Percentiles rank a stretch among this genome's conserved stretches.
Conservation (phyloP, 92 coral and sea anemone genomes). For the Pocillopora meandrina region DNA sequence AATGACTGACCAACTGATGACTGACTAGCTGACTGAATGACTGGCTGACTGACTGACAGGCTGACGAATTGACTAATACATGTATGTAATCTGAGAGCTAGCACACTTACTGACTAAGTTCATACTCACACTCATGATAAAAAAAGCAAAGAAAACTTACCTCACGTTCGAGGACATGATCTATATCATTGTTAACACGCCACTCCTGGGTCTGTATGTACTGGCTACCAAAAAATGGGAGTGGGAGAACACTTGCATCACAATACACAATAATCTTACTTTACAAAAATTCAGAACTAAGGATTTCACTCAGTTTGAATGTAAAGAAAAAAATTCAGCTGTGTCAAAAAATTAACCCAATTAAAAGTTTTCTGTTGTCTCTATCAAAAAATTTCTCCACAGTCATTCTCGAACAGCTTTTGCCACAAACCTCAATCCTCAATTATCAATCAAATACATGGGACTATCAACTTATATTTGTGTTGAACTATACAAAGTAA, state of each 20-base stretch:
- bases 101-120: background rate
- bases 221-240: conserved; percentile 58
- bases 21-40: background rate
- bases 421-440: too few species aligned
- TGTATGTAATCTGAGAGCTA: background rate
- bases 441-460: too few species aligned
- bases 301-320: background rate
- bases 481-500: too few species aligned
- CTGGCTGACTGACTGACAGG: background rate
- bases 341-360: too few species aligned
- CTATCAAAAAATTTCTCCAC: too few species aligned
- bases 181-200: conserved; percentile 80
- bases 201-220: conserved; percentile 77
- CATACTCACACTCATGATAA: background rate
- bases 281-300: background rate
- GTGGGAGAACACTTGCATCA: background rate
- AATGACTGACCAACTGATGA: background rate
- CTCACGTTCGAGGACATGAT: conserved; percentile 69
- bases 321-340: too few species aligned
- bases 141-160: conserved; percentile 47
- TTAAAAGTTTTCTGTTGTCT: too few species aligned
- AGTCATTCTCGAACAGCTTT: too few species aligned
- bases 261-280: background rate
- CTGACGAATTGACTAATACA: background rate
- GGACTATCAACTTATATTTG: background rate